Evolutionary conservation across 2,888 invertebrate genomes (phyloP).

Genomic region (Tetragnatha montana): DNA sequence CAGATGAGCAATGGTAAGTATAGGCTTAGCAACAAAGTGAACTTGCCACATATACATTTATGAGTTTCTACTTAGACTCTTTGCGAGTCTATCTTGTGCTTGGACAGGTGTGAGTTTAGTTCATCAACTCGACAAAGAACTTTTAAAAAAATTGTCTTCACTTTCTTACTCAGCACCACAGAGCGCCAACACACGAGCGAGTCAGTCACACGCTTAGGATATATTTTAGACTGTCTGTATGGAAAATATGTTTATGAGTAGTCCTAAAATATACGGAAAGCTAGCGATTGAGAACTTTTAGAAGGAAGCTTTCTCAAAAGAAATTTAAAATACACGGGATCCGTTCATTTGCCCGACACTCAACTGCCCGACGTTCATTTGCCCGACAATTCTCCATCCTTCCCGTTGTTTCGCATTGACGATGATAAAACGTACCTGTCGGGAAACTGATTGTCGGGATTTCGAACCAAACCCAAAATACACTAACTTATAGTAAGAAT

Average conservation of each 20-base stretch:
- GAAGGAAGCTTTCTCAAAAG: too few relatives aligned
- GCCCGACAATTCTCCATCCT: too few relatives aligned
- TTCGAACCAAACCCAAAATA: too few relatives aligned
- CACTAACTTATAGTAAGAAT: too few relatives aligned
- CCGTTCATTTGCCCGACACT: too few relatives aligned
- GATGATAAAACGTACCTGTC: too few relatives aligned
- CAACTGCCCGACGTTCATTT: too few relatives aligned
- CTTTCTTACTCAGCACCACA: constrained; percentile 41
- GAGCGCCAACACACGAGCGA: constrained; percentile 24
- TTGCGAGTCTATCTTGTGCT: constrained; percentile 70
- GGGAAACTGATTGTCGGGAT: too few relatives aligned
- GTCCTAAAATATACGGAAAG: constrained; percentile 6
- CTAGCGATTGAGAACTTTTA: background rate
- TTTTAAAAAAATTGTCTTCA: constrained; percentile 50
- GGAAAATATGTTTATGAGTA: background rate
- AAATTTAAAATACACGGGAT: too few relatives aligned
- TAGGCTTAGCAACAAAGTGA: constrained; percentile 71
- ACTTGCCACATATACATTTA: constrained; percentile 70
- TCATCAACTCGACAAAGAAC: constrained; percentile 67
- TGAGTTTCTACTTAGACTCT: constrained; percentile 69
- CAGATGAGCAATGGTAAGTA: constrained; percentile 71
- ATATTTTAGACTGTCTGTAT: background rate
- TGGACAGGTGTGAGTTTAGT: constrained; percentile 71
- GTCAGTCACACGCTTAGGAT: background rate
- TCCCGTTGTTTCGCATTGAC: too few relatives aligned